Percentiles rank a stretch among this genome's conserved stretches.
Evolutionary conservation across 2,888 invertebrate species (phyloP).

Genomic region (Aphodius granarius): DNA sequence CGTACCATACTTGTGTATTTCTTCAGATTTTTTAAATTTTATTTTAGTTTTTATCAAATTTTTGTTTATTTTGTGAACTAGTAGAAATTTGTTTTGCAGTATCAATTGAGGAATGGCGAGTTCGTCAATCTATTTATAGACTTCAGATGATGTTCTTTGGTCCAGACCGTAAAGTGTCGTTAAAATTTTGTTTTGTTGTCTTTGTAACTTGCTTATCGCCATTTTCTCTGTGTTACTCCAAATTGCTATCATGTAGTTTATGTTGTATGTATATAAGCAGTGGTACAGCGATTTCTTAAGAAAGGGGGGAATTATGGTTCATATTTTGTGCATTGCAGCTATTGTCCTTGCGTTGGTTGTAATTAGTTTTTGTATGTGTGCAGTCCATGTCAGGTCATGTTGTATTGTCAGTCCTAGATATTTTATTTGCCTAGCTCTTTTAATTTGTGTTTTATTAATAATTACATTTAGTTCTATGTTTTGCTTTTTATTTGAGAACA

Average conservation of each 20-base stretch:
- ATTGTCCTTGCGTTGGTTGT: not conserved
- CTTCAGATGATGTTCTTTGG: not conserved
- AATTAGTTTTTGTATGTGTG: not conserved
- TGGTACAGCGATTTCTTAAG: not conserved
- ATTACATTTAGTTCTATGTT: not conserved
- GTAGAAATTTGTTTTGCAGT: not conserved
- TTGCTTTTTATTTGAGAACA: too few relatives aligned
- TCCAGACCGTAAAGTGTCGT: not conserved
- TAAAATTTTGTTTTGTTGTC: not conserved
- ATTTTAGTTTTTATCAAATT: too few relatives aligned
- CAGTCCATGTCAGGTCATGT: not conserved
- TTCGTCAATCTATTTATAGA: not conserved
- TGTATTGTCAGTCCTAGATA: not conserved
- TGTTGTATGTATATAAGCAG: not conserved
- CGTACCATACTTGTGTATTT: not conserved
- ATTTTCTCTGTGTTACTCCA: not conserved
- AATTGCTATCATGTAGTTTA: not conserved
- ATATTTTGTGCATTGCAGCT: not conserved
- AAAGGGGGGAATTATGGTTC: not conserved
- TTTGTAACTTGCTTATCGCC: not conserved
- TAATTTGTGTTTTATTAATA: too few relatives aligned
- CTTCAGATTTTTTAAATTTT: not conserved
- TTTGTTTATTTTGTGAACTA: not conserved
- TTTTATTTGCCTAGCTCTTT: not conserved
- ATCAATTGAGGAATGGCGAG: not conserved